Base-by-base conservation (phyloP, 2,113 vertebrate genomes). In the Ondatra zibethicus region DNA sequence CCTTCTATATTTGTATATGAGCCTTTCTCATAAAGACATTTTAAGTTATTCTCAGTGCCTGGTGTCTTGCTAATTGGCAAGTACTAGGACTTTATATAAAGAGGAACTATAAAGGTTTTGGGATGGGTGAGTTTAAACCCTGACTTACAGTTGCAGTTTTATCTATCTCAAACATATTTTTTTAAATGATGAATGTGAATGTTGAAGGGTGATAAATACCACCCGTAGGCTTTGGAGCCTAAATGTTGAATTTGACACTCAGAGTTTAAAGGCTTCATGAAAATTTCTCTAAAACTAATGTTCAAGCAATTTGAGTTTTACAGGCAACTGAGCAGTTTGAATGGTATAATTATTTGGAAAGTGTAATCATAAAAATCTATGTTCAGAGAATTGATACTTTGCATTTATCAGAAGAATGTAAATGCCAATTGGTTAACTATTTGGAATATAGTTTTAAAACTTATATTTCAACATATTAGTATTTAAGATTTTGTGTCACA, bases 291-390 rank as follows among this genome's bases (percentile, higher is more conserved):
- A 92, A 73, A 97, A 96, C 50, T 96, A 96, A 95, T 93, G 31
- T 95, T 96, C 76, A 87, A 97, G 91, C 94, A 96, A 92, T 96
- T 97, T 96, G 50, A 12, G 31, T 92, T 96, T 98, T 97, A 96
- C 45, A 97, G 66, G 85, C 80, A 88, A 66, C 52, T 93, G 72
- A 88, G 81, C 95, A 82, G 76, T 86, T 90, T 92, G 95, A 95
- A 95, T 97, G 61, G 81, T 92, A 76, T 95, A 93, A 61, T 91
- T 95, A 89, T 95, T 97, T 98, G 97, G 58, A 90, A 95, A 96
- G 92, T 88, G 55, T 72, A 94, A 92, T 93, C 50, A 81, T 97
- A 92, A 97, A 97, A 96, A 61, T n/a, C 80, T 73, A 39, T 97
- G 70, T 91, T 94, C 72, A 97, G 86, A 92, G 88, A 96, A 85